Evolutionary conservation across 2,888 invertebrate species (phyloP), one percentile per base, ranked within the genome.

Genomic region (Coenonympha glycerion): DNA sequence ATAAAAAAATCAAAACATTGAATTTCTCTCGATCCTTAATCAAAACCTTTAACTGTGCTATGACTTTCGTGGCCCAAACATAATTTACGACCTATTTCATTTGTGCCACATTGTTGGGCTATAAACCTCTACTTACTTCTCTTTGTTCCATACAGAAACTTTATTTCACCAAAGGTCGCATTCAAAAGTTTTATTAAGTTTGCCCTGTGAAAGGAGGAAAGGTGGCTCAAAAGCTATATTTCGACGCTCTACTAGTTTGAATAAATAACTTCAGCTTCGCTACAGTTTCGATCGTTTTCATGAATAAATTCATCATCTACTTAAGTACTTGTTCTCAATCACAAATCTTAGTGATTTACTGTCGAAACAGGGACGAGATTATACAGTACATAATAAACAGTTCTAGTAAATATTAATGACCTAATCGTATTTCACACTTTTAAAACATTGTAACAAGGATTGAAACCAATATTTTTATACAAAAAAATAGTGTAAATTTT

Each of bases 171-270:
- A 56, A 73, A 68, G 69, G 68, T 68, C 69, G 73, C 71, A 72
- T 69, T 73, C 67, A 69, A 60, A 78, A 79, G 71, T 79, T 81
- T 71, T 74, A 79, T 75, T 74, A 72, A 76, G 64, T 77, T 77
- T 63, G 53, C 64, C 22, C 16, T 53, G 62, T 63, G 64, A 64
- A 66, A 63, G 67, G 51, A 47, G 48, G 46, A 65, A 63, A 59
- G 58, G 52, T 57, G 39, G 33, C 39, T 49, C 30, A 21, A 36
- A 44, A 9, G 34, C 45, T 30, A 49, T 52, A 55, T 55, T 55
- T 52, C 41, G 26, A 21, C 28, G 36, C 37, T 9, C 31, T 39
- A 49, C 49, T 54, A 47, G 47, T 47, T 47, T 62, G 67, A 64
- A 59, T 56, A 59, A 67, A 57, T 59, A 59, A 61, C 46, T 56